phyloP scores from a whole-genome alignment of 2,888 invertebrate genomes.

The Anticlea derivata region DNA sequence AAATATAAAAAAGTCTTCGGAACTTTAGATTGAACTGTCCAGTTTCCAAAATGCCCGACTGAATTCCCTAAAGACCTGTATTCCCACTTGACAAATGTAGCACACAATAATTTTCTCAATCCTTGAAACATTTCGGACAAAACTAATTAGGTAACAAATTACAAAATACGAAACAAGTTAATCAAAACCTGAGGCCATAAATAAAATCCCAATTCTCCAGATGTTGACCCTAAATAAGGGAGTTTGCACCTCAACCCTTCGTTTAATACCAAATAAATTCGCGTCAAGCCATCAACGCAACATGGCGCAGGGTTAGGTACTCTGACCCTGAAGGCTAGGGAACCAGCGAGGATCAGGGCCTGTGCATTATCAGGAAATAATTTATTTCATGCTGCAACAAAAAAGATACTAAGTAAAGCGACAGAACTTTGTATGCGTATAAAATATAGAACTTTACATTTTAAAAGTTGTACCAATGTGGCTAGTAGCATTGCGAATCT shows the following conservation, averaged over 20 bases:
- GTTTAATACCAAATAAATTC: slow-evolving; percentile 78
- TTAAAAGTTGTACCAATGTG: neutral
- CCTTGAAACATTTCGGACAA: slow-evolving; percentile 6
- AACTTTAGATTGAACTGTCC: no score
- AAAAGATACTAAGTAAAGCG: neutral
- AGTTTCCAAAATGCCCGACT: no score
- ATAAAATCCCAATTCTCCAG: slow-evolving; percentile 56
- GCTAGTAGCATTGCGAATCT: neutral
- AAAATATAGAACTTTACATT: no score
- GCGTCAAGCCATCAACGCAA: slow-evolving; percentile 77
- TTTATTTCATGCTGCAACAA: neutral
- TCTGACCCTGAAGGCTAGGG: slow-evolving; percentile 11
- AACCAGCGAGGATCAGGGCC: slow-evolving; percentile 5
- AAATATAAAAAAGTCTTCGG: no score
- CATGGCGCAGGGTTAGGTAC: slow-evolving; percentile 58
- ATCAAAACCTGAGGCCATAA: slow-evolving; percentile 42
- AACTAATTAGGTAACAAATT: slow-evolving; percentile 25
- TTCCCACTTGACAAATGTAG: neutral
- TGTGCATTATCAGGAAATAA: slow-evolving; percentile 1
- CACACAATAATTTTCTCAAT: neutral
- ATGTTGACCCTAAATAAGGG: slow-evolving; percentile 66
- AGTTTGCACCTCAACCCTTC: slow-evolving; percentile 75
- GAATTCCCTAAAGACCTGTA: no score
- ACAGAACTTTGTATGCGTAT: no score
- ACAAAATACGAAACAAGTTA: slow-evolving; percentile 40